Conservation (phyloP, 2,888 invertebrate genomes). For the Helicoverpa assulta region DNA sequence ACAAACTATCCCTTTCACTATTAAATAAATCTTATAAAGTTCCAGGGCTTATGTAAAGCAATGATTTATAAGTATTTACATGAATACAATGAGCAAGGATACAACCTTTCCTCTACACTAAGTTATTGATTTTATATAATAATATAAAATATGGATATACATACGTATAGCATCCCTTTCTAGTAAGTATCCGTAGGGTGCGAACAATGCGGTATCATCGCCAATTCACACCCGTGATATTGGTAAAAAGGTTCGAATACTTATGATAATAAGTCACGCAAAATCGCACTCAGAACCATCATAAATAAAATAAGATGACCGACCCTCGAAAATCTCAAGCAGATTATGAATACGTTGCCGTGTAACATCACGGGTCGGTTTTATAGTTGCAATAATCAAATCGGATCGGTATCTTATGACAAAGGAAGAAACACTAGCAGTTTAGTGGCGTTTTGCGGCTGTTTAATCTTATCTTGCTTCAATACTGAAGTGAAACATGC, state of each 20-base stretch:
- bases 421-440: conserved; percentile 70
- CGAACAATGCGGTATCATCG: conserved; percentile 62
- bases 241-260: conserved; percentile 65
- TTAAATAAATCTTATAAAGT: conserved; percentile 37
- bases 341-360: conserved; percentile 74
- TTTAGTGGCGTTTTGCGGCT: conserved; percentile 69
- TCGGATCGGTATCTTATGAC: conserved; percentile 70
- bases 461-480: conserved; percentile 71
- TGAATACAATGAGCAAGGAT: conserved; percentile 44
- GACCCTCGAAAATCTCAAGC: conserved; percentile 71
- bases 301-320: conserved; percentile 74
- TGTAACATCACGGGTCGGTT: conserved; percentile 51
- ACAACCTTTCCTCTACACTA: conserved; percentile 41
- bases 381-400: conserved; percentile 68
- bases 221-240: conserved; percentile 59
- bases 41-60: conserved; percentile 29
- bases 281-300: conserved; percentile 63
- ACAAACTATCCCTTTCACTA: conserved; percentile 31
- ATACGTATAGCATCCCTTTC: conserved; percentile 58
- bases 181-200: conserved; percentile 58
- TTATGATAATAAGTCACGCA: conserved; percentile 68
- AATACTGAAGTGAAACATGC: conserved; percentile 67
- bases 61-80: conserved; percentile 49
- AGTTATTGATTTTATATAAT: conserved; percentile 53
- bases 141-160: conserved; percentile 40